phyloP scores from a whole-genome alignment of 1,140 invertebrate genomes.

The Drosophila pruinosa region DNA sequence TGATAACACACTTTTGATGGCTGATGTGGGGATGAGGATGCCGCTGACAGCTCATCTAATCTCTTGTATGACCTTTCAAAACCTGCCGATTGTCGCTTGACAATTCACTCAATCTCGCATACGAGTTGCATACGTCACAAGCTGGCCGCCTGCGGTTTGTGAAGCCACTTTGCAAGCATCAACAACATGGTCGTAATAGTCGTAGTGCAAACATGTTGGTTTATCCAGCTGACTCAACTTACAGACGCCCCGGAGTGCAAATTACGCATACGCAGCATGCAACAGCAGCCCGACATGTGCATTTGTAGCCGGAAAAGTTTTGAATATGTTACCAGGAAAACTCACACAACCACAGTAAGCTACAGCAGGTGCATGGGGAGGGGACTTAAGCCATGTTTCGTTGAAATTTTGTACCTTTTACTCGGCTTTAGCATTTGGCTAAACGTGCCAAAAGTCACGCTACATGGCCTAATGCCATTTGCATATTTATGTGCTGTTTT shows the following conservation, averaged over 20 bases:
- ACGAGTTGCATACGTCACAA: not conserved
- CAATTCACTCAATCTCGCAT: constrained; percentile 9
- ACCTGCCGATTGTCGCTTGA: constrained; percentile 18
- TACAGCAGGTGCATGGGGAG: not conserved
- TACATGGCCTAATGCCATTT: constrained; percentile 76
- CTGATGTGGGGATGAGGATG: constrained; percentile 2
- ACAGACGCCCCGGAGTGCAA: constrained; percentile 22
- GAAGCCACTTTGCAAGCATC: constrained; percentile 7
- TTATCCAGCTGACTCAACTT: constrained; percentile 27
- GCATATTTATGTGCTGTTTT: constrained; percentile 57
- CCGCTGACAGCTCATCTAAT: constrained; percentile 32
- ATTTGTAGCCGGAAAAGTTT: not conserved
- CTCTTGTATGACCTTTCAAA: constrained; percentile 9
- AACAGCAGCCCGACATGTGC: not conserved
- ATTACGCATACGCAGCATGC: constrained; percentile 66
- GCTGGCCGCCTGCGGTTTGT: constrained; percentile 11
- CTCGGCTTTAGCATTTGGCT: not conserved
- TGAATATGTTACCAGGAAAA: constrained; percentile 8
- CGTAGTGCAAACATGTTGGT: not conserved
- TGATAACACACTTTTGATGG: constrained; percentile 10
- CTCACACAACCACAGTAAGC: not conserved
- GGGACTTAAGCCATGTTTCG: not conserved
- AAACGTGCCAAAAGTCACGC: constrained; percentile 74
- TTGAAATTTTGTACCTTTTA: not conserved
- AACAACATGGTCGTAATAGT: not conserved